Base-by-base conservation (phyloP, 2,113 vertebrate genomes). In the Triplophysa siluroides region DNA sequence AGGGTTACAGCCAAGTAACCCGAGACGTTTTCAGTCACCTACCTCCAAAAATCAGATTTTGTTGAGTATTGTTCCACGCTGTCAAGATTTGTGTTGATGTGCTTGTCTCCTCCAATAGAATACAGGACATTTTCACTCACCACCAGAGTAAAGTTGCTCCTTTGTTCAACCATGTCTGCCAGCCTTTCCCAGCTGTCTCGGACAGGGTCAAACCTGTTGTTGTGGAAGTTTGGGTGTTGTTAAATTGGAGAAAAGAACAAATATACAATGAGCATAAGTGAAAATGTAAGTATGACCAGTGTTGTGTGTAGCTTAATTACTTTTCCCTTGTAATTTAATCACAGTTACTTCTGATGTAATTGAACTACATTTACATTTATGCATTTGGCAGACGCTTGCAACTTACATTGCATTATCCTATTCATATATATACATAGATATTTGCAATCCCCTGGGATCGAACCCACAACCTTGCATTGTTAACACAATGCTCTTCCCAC, bases 21-120 rank as follows among this genome's bases (percentile, higher is more conserved):
- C n/a, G n/a, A n/a, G n/a, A n/a, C n/a, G n/a, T n/a, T 10, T 18
- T 3, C 16, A 58, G 10, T 7, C 14, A 65, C 85, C 69, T 84
- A 94, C 93, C 93, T 93, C 92, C 93, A 94, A 47, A 84, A 78
- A 84, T 93, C 84, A 0, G 79, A 85, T 47, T 88, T 80, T 11
- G 83, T 80, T 75, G 86, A 85, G 84, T 93, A 94, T 85, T 88
- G 90, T 83, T 93, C 92, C 63, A 93, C 92, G 5, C 86, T 93
- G 78, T 91, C 87, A 29, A 91, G 18, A 50, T 93, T 93, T 81
- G 79, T 88, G 71, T 88, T 89, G 70, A 92, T 88, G 78, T 92
- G 86, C 50, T 80, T 88, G 76, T 94, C 93, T 80, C 93, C 92
- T 67, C 92, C 92, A 12, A 93, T 87, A 50, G 91, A 92, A 18